Conservation (phyloP, 2,888 invertebrate species). For the Falcaria lacertinaria region DNA sequence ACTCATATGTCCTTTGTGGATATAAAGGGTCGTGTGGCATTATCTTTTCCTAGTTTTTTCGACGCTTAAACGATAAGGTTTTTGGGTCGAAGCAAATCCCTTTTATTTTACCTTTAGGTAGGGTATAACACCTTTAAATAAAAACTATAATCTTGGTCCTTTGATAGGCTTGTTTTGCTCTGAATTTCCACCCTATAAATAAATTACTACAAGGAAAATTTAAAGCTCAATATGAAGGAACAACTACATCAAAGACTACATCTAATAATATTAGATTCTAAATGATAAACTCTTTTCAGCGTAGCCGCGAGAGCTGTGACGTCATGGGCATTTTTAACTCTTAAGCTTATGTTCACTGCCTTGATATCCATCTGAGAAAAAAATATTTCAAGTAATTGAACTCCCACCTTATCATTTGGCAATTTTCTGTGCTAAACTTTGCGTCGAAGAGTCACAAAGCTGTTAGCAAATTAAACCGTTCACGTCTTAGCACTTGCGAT, state of each 20-base stretch:
- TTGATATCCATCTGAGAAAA: background rate
- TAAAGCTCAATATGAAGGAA: no score
- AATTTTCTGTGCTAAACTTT: constrained; percentile 30
- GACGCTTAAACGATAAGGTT: constrained; percentile 3
- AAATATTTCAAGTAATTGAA: background rate
- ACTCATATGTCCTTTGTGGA: constrained; percentile 27
- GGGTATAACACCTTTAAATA: no score
- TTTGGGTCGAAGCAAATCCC: constrained; percentile 6
- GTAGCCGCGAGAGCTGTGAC: no score
- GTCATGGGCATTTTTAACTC: no score
- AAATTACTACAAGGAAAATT: no score
- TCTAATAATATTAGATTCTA: no score
- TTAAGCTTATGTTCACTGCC: no score
- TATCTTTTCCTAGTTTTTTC: background rate
- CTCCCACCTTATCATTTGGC: constrained; percentile 1
- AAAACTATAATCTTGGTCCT: no score
- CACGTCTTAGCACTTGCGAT: constrained; percentile 29
- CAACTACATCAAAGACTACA: no score
- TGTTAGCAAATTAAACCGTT: constrained; percentile 28
- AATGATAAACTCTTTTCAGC: no score
- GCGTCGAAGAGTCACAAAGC: constrained; percentile 16
- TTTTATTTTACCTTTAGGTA: background rate
- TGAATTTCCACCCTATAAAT: no score
- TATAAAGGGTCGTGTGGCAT: constrained; percentile 9
- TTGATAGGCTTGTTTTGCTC: no score